phyloP scores from a whole-genome alignment of 2,888 invertebrate genomes.

The Cryptophagus acutangulus region DNA sequence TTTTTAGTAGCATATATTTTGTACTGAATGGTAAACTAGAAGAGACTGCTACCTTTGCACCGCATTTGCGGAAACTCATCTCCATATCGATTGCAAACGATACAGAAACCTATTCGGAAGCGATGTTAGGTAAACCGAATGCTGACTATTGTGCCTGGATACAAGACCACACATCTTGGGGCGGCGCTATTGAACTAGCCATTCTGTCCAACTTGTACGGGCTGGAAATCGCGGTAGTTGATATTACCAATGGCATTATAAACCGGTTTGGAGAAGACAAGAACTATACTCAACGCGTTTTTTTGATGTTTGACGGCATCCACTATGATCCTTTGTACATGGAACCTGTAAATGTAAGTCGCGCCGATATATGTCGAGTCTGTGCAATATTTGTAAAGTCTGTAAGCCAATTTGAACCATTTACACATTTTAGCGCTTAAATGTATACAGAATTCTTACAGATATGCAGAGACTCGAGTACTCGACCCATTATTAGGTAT shows the following conservation, averaged over 20 bases:
- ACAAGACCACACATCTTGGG: slow-evolving; percentile 83
- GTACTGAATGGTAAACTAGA: slow-evolving; percentile 73
- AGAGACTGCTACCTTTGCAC: slow-evolving; percentile 65
- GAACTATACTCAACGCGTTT: slow-evolving; percentile 75
- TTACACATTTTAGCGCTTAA: too few relatives aligned
- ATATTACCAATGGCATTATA: slow-evolving; percentile 83
- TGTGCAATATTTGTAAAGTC: too few relatives aligned
- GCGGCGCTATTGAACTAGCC: slow-evolving; percentile 91
- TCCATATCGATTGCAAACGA: slow-evolving; percentile 77
- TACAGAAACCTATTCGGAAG: slow-evolving; percentile 74
- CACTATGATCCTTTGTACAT: slow-evolving; percentile 93
- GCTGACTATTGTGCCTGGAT: slow-evolving; percentile 89
- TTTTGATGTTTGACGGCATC: slow-evolving; percentile 90
- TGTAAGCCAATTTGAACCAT: too few relatives aligned
- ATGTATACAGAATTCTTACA: too few relatives aligned
- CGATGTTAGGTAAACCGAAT: slow-evolving; percentile 76
- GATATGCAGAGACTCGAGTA: too few relatives aligned
- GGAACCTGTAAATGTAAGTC: slow-evolving; percentile 71
- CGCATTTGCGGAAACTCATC: slow-evolving; percentile 79
- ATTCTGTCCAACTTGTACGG: slow-evolving; percentile 82
- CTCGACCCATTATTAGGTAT: too few relatives aligned
- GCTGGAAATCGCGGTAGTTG: slow-evolving; percentile 89
- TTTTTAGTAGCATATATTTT: slow-evolving; percentile 84
- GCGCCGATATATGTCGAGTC: too few relatives aligned
- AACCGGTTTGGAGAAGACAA: slow-evolving; percentile 92